A percentile compares a stretch with the other conserved stretches of the same genome.
Conservation (phyloP, 2,113 vertebrate genomes). For the Pavo muticus region DNA sequence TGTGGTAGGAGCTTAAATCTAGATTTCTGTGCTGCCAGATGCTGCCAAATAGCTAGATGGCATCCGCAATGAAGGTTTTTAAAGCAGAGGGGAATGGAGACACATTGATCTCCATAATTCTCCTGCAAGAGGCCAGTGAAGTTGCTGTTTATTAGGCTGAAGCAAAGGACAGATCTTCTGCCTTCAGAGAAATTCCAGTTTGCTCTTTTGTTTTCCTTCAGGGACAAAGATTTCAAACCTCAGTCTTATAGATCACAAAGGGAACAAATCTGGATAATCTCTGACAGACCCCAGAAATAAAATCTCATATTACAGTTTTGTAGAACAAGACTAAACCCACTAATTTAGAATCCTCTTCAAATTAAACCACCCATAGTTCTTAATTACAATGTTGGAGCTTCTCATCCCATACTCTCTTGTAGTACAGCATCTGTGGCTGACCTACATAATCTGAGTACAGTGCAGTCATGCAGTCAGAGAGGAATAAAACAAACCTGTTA, state of each 20-base stretch:
- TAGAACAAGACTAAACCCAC: not conserved
- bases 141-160: not conserved
- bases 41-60: not conserved
- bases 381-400: not conserved
- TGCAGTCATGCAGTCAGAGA: accelerated
- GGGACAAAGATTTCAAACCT: not conserved
- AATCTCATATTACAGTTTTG: not conserved
- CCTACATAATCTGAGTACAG: not conserved
- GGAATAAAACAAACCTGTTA: not conserved
- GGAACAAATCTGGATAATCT: not conserved
- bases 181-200: not conserved
- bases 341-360: not conserved
- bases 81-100: not conserved
- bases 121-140: not conserved
- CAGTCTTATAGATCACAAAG: not conserved
- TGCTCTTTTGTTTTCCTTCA: not conserved
- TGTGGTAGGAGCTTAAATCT: not conserved
- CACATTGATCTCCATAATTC: not conserved
- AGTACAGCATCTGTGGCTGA: accelerated
- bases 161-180: not conserved
- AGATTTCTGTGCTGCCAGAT: not conserved
- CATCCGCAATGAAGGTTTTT: not conserved
- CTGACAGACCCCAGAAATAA: not conserved
- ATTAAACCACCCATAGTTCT: not conserved
- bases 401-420: not conserved